Evolutionary conservation across 2,888 invertebrate species (phyloP).

Genomic region (Eumacrocentrus americanus): DNA sequence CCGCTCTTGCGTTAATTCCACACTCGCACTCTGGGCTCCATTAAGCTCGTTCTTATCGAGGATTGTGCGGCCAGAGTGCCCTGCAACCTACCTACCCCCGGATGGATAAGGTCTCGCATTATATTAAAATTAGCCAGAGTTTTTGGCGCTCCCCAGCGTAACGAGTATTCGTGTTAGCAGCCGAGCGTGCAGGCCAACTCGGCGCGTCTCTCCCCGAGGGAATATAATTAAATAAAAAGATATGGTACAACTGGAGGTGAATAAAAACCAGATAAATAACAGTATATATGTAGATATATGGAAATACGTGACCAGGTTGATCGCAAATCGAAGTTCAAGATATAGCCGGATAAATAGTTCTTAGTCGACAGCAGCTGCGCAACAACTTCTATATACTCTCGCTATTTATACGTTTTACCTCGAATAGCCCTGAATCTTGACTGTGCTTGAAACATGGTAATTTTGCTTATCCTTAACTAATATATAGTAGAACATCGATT

Average conservation of each 20-base stretch:
- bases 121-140: conserved; percentile 33
- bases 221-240: conserved; percentile 10
- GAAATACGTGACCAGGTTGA: conserved; percentile 28
- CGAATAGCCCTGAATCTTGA: conserved; percentile 29
- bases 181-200: conserved; percentile 11
- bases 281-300: neutral
- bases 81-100: neutral
- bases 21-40: conserved; percentile 14
- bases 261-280: no score
- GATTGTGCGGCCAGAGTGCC: conserved; percentile 7
- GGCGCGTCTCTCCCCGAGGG: conserved; percentile 2
- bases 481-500: no score
- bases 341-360: conserved; percentile 50
- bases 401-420: conserved; percentile 46
- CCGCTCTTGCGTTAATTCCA: conserved; percentile 8
- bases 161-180: conserved; percentile 14
- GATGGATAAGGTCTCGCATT: conserved; percentile 27
- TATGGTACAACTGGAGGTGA: no score
- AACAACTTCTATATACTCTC: conserved; percentile 17
- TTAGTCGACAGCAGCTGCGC: conserved; percentile 33
- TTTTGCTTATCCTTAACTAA: conserved; percentile 8
- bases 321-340: conserved; percentile 31
- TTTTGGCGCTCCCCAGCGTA: conserved; percentile 31
- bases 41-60: conserved; percentile 27
- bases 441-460: conserved; percentile 22